Evolutionary conservation across 2,888 invertebrate genomes (phyloP).

Genomic region (Deilephila porcellus): DNA sequence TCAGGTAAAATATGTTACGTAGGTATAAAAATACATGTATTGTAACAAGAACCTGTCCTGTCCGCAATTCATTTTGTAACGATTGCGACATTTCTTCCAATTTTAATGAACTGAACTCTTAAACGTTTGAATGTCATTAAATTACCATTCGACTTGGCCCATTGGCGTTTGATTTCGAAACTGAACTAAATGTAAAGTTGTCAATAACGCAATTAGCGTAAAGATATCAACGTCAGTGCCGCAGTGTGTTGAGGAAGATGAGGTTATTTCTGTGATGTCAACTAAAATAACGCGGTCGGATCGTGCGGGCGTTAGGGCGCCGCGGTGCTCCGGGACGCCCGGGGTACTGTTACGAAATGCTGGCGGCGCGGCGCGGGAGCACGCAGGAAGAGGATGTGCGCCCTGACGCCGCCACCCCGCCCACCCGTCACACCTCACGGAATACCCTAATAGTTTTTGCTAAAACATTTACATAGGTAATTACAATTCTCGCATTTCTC

Average conservation of each 20-base stretch:
- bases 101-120: conserved; percentile 13
- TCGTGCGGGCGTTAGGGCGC: conserved; percentile 45
- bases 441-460: background rate
- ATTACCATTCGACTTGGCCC: conserved; percentile 28
- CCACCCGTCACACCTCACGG: background rate
- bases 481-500: background rate
- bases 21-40: background rate
- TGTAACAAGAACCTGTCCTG: background rate
- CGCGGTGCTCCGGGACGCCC: background rate
- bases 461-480: too few relatives aligned
- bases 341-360: conserved; percentile 77
- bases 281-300: conserved; percentile 76
- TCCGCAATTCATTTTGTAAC: conserved; percentile 3
- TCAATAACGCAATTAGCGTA: conserved; percentile 83
- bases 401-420: conserved; percentile 44
- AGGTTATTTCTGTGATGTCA: conserved; percentile 82
- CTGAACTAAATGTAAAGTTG: conserved; percentile 69
- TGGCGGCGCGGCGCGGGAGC: conserved; percentile 58
- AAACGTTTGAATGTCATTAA: conserved; percentile 14
- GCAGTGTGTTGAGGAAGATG: conserved; percentile 74
- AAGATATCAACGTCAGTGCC: conserved; percentile 79
- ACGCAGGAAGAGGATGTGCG: conserved; percentile 79
- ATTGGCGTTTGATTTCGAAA: conserved; percentile 59
- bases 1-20: background rate
- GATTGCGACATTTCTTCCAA: conserved; percentile 15